Conservation (phyloP, 1,140 invertebrate species). For the Aphidius ervi region DNA sequence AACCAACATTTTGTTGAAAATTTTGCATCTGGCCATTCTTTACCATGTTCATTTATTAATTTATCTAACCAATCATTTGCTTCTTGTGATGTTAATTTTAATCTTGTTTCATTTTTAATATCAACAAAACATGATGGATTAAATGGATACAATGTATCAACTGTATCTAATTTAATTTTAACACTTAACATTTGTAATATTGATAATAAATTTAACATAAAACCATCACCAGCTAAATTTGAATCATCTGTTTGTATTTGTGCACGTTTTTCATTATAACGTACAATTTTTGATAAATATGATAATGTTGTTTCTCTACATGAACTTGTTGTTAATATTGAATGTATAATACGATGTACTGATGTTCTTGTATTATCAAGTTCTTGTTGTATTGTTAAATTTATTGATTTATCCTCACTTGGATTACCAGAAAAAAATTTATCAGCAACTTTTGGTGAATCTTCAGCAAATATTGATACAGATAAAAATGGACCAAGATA, state of each 20-base stretch:
- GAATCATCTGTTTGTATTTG: constrained; percentile 87
- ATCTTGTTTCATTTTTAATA: constrained; percentile 78
- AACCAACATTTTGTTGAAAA: constrained; percentile 98
- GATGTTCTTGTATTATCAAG: constrained; percentile 67
- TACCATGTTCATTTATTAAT: constrained; percentile 52
- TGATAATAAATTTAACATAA: constrained; percentile 89
- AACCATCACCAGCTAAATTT: constrained; percentile 83
- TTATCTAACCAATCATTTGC: constrained; percentile 69
- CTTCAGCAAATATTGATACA: constrained; percentile 88
- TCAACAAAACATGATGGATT: constrained; percentile 73
- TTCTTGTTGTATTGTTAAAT: constrained; percentile 65
- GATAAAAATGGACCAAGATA: constrained; percentile 87
- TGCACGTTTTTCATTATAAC: constrained; percentile 79
- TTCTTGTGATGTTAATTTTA: constrained; percentile 78
- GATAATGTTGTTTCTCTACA: constrained; percentile 71
- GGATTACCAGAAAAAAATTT: constrained; percentile 60
- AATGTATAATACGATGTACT: constrained; percentile 78
- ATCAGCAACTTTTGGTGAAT: constrained; percentile 76
- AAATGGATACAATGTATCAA: constrained; percentile 85
- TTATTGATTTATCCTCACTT: constrained; percentile 57
- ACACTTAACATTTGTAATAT: constrained; percentile 83
- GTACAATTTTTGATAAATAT: constrained; percentile 73
- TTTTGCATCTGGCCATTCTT: constrained; percentile 71
- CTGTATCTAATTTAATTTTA: constrained; percentile 79
- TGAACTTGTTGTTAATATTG: constrained; percentile 73